phyloP scores from a whole-genome alignment of 2,888 invertebrate species.

The Cephalotes varians region DNA sequence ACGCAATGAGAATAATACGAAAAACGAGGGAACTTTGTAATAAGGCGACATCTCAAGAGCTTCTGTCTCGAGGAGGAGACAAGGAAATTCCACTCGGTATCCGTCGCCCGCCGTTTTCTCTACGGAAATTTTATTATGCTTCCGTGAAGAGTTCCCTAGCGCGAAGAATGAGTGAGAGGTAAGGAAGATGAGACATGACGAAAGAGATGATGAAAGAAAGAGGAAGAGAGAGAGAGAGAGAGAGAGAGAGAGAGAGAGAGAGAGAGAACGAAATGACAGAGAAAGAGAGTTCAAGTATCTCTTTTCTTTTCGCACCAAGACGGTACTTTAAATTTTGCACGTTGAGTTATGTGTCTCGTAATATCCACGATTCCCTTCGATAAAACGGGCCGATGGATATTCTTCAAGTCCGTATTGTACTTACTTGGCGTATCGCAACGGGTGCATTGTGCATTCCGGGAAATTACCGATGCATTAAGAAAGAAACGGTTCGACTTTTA shows the following conservation, averaged over 20 bases:
- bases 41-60: slow-evolving; percentile 66
- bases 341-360: slow-evolving; percentile 52
- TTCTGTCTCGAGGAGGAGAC: slow-evolving; percentile 68
- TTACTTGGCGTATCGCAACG: slow-evolving; percentile 39
- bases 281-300: neutral
- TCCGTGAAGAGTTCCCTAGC: slow-evolving; percentile 63
- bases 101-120: slow-evolving; percentile 72
- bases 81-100: slow-evolving; percentile 75
- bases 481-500: slow-evolving; percentile 38
- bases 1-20: neutral
- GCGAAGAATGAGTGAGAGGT: slow-evolving; percentile 26
- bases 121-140: slow-evolving; percentile 76
- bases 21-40: slow-evolving; percentile 57
- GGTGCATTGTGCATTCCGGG: slow-evolving; percentile 66
- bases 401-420: slow-evolving; percentile 40
- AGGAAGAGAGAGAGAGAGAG: neutral
- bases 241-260: slow-evolving; percentile 6
- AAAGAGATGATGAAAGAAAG: slow-evolving; percentile 19
- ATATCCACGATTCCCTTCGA: slow-evolving; percentile 53
- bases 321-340: slow-evolving; percentile 60
- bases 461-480: slow-evolving; percentile 69
- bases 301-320: slow-evolving; percentile 21
- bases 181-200: slow-evolving; percentile 15
- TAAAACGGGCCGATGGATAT: slow-evolving; percentile 52
- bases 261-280: neutral